Base-by-base conservation (phyloP, 2,888 invertebrate species). In the Tuta absoluta region DNA sequence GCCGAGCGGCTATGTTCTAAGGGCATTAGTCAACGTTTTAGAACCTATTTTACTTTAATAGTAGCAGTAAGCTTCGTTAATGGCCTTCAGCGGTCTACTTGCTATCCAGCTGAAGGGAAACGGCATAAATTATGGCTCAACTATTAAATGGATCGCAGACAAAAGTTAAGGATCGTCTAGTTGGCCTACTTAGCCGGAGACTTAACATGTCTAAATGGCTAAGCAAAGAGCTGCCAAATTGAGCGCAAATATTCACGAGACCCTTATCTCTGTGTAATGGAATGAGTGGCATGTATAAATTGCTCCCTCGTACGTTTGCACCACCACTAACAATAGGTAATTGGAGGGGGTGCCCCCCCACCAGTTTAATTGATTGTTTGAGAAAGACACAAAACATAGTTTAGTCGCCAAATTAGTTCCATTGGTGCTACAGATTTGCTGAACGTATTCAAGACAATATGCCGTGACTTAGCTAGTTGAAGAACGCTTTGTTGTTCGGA, bases 241-340 rank as follows among this genome's bases (percentile, higher is more conserved):
- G 81, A 75, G 77, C 78, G 80, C 74, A 76, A 80, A 81, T 81
- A 80, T 81, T 80, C 80, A 80, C 78, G 73, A 82, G 84, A 80
- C 84, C 85, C 85, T 85, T 86, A 85, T 86, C 85, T 85, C 77
- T 79, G 85, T 76, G 82, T 84, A 86, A 86, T 86, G 86, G 84
- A 85, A 86, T 86, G 85, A 85, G 79, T 84, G 84, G 83, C 86
- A 78, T 80, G 77, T 80, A 85, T 79, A 84, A 84, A 86, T 85
- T 79, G 80, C 72, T 72, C 72, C 69, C 66, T 63, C 77, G 73
- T 73, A 70, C 75, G 73, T 76, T 72, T 76, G 76, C 79, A 77
- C 77, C 76, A 77, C 75, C 24, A 75, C 78, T 80, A 79, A 80
- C 80, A 78, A 78, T 78, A 77, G 75, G 75, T 77, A 81, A 82